A percentile compares a stretch with the other conserved stretches of the same genome.
Evolutionary conservation across 1,140 invertebrate species (phyloP).

Genomic region (Aphaenogaster ashmeadi): DNA sequence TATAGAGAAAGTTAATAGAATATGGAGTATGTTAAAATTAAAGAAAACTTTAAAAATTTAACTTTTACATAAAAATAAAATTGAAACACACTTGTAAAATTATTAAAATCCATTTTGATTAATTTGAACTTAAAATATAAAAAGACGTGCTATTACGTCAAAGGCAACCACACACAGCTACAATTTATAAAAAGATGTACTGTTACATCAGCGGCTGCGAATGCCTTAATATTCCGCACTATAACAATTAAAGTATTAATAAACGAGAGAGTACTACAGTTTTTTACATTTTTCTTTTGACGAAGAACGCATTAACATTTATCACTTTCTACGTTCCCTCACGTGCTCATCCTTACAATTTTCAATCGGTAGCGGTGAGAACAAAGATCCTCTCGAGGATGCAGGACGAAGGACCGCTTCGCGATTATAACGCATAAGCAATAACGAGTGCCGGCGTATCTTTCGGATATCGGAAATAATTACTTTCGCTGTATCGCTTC

Average conservation of each 20-base stretch:
- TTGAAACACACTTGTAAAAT: too few species aligned
- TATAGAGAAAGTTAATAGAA: too few species aligned
- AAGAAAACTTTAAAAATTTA: too few species aligned
- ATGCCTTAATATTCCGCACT: background rate
- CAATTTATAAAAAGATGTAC: too few species aligned
- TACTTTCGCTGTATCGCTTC: constrained; percentile 83
- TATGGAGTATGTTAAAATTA: too few species aligned
- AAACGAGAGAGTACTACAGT: background rate
- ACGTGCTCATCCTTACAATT: background rate
- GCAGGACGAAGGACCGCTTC: background rate
- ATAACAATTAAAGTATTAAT: background rate
- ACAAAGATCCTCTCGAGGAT: constrained; percentile 55
- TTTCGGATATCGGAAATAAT: constrained; percentile 84
- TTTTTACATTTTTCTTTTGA: background rate
- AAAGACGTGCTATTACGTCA: too few species aligned
- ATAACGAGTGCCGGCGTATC: constrained; percentile 71
- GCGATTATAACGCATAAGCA: constrained; percentile 82
- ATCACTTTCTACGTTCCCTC: background rate
- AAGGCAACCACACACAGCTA: too few species aligned
- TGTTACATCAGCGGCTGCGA: too few species aligned
- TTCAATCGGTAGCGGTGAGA: constrained; percentile 37
- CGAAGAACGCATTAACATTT: background rate
- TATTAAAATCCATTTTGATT: too few species aligned
- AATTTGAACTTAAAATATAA: too few species aligned
- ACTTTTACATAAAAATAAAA: too few species aligned